phyloP scores from a whole-genome alignment of 2,113 vertebrate genomes.

The Lanius collurio region DNA sequence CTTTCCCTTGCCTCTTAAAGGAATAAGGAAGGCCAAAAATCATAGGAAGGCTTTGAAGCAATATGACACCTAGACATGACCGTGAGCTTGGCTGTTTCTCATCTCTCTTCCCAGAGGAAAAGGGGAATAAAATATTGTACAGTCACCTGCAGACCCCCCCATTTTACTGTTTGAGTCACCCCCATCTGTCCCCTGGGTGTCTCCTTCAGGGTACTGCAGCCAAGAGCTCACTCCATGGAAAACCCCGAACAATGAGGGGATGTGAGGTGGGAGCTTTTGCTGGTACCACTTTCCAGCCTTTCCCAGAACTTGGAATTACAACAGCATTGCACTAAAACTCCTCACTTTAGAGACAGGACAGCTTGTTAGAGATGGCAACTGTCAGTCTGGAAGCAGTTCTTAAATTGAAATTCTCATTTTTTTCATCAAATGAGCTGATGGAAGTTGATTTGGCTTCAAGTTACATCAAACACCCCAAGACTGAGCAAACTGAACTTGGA shows the following conservation, averaged over 20 bases:
- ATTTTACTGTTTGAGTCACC: not conserved
- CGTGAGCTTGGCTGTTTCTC: too few species aligned
- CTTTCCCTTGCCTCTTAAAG: not conserved
- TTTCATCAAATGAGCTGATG: not conserved
- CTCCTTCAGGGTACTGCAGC: not conserved
- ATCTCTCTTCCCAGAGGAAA: not conserved
- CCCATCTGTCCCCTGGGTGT: not conserved
- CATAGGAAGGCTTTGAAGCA: not conserved
- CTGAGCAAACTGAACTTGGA: not conserved
- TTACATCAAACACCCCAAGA: not conserved
- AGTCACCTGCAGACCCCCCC: not conserved
- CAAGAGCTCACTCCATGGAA: fast-evolving
- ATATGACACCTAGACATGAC: fast-evolving
- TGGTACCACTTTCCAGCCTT: not conserved
- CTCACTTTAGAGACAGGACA: not conserved
- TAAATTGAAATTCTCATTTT: too few species aligned
- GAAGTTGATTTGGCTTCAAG: not conserved
- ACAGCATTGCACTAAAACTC: not conserved
- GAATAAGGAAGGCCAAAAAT: not conserved
- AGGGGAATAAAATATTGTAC: not conserved
- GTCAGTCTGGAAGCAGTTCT: not conserved
- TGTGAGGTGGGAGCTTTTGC: not conserved
- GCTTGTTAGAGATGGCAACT: not conserved
- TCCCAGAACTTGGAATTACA: fast-evolving
- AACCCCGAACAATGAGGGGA: fast-evolving